Base-by-base conservation (phyloP, 2,888 invertebrate species). In the Dolichopus griseipennis region DNA sequence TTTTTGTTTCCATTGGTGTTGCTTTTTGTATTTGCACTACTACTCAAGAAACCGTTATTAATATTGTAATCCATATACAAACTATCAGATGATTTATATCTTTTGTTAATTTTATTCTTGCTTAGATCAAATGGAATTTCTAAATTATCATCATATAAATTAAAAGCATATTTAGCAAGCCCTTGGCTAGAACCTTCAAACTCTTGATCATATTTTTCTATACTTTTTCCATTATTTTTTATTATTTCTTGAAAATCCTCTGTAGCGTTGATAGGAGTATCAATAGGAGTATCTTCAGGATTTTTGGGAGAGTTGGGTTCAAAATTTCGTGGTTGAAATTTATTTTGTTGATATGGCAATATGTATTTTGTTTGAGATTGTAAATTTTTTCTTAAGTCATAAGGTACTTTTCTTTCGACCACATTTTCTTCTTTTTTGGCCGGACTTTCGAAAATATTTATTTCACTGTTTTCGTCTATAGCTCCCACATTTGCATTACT, bases 111-210 rank as follows among this genome's bases (percentile, higher is more conserved):
- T 65, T 68, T 41, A 66, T 68, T 66, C 67, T 67, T 34, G 9
- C 18, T 52, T 52, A 52, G 18, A 12, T 52, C 8, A 2, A 52
- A 20, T 61, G 61, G 27, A 12, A 63, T 69, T 33, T 68, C 68
- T 18, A 66, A 65, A 21, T 61, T 64, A 41, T 70, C 67, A 18
- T 62, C 33, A 63, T 68, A 70, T 27, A 71, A 22, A 8, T 69
- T 68, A 34, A 71, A 65, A 22, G 69, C 67, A 61, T 71, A 69
- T 18, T 68, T 67, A n/a, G 69, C 68, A 8, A 67, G 69, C 41
- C 52, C 68, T 10, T 67, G 69, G 61, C 52, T 41, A 1, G 5
- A 3, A 27, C 15, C 12, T 43, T 43, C 4, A n/a, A 7, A 2
- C 27, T 27, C n/a, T 27, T 67, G 15, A 62, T 65, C 43, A 18